Percentiles rank a stretch among this genome's conserved stretches.
Evolutionary conservation across 2,888 invertebrate species (phyloP).

Genomic region (Cyclophora albipunctata): DNA sequence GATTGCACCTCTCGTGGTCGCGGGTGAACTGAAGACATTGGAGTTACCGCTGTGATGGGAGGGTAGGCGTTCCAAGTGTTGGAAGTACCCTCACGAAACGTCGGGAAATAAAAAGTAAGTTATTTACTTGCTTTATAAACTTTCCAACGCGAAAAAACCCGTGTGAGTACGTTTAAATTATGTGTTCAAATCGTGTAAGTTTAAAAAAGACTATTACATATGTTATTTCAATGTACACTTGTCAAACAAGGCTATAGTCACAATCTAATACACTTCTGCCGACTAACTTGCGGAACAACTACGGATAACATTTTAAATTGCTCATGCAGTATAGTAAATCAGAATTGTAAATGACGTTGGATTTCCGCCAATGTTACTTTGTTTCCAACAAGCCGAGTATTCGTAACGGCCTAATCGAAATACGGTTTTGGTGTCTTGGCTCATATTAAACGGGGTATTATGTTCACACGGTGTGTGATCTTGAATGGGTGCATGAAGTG

Average conservation of each 20-base stretch:
- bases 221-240: constrained; percentile 31
- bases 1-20: too few relatives aligned
- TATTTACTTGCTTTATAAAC: too few relatives aligned
- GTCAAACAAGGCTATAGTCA: constrained; percentile 30
- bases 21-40: too few relatives aligned
- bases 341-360: constrained; percentile 62
- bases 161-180: too few relatives aligned
- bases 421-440: constrained; percentile 31
- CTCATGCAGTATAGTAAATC: constrained; percentile 54
- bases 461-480: constrained; percentile 11
- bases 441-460: constrained; percentile 13
- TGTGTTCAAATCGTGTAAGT: too few relatives aligned
- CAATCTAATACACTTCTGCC: constrained; percentile 22
- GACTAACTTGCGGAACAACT: constrained; percentile 27
- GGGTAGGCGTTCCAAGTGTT: too few relatives aligned
- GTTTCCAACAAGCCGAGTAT: constrained; percentile 48
- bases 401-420: constrained; percentile 48
- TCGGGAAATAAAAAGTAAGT: too few relatives aligned
- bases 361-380: constrained; percentile 63
- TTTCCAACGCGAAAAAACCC: too few relatives aligned
- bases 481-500: not conserved
- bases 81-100: too few relatives aligned
- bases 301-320: constrained; percentile 44
- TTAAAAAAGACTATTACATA: too few relatives aligned
- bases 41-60: too few relatives aligned